Percentiles rank a stretch among this genome's conserved stretches.
Conservation (phyloP, 1,140 invertebrate genomes). For the Papilio polyxenes region DNA sequence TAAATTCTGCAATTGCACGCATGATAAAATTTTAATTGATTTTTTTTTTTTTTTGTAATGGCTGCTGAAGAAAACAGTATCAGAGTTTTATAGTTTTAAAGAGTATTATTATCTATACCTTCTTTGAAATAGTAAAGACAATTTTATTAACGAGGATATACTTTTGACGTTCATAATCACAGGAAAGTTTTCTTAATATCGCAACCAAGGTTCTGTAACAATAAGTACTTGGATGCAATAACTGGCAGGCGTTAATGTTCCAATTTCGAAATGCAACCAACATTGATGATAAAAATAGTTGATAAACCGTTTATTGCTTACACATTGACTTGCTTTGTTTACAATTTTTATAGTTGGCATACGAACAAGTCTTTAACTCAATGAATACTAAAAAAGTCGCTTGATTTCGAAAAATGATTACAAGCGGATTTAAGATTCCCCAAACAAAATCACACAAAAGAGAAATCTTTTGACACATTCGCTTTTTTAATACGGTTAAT, state of each 20-base stretch:
- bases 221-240: background rate
- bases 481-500: no score
- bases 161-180: background rate
- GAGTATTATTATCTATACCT: background rate
- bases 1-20: no score
- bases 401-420: no score
- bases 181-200: background rate
- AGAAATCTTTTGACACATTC: no score
- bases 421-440: no score
- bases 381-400: background rate
- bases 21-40: no score
- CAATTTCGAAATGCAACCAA: background rate
- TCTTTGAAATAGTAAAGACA: background rate
- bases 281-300: conserved; percentile 10
- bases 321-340: background rate
- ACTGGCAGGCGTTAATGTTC: background rate
- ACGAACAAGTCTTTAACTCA: background rate
- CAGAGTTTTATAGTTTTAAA: background rate
- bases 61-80: background rate
- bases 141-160: background rate
- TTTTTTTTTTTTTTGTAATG: background rate
- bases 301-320: background rate
- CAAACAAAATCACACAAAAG: no score
- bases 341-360: background rate
- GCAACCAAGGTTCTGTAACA: background rate